A percentile compares a stretch with the other conserved stretches of the same genome.
Conservation (phyloP, 2,888 invertebrate species). For the Habrosyne pyritoides region DNA sequence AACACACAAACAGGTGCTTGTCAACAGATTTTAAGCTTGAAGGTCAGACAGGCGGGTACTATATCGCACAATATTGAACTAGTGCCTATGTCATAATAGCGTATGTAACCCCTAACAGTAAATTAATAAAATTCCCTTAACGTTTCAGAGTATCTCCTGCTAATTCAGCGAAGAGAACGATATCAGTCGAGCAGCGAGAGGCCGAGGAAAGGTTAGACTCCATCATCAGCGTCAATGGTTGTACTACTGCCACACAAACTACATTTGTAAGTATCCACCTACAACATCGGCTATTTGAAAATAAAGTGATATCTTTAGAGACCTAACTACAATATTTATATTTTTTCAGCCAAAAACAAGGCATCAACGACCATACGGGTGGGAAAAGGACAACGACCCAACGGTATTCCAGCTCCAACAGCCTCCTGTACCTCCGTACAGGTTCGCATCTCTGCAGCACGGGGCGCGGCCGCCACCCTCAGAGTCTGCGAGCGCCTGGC, state of each 20-base stretch:
- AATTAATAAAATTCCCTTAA: background rate
- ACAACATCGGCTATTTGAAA: background rate
- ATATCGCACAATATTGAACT: background rate
- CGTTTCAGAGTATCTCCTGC: constrained; percentile 87
- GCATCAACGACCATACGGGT: constrained; percentile 89
- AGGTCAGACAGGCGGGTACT: no score
- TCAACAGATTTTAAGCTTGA: no score
- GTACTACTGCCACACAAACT: constrained; percentile 89
- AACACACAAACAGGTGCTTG: no score
- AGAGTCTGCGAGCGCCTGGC: constrained; percentile 65
- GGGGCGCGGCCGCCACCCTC: constrained; percentile 75
- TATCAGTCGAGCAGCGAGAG: constrained; percentile 65
- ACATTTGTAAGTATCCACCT: constrained; percentile 86
- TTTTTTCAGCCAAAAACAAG: constrained; percentile 88
- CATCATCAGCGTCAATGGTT: constrained; percentile 78
- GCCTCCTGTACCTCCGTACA: constrained; percentile 84
- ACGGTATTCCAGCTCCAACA: constrained; percentile 77
- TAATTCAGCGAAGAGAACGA: constrained; percentile 85
- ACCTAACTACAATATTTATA: background rate
- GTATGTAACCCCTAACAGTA: background rate
- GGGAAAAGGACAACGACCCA: constrained; percentile 84
- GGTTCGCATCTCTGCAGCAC: constrained; percentile 88
- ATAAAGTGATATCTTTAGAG: no score
- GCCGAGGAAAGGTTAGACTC: constrained; percentile 73
- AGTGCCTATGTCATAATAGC: no score